Conservation (phyloP, 2,113 vertebrate genomes). For the Apus apus region DNA sequence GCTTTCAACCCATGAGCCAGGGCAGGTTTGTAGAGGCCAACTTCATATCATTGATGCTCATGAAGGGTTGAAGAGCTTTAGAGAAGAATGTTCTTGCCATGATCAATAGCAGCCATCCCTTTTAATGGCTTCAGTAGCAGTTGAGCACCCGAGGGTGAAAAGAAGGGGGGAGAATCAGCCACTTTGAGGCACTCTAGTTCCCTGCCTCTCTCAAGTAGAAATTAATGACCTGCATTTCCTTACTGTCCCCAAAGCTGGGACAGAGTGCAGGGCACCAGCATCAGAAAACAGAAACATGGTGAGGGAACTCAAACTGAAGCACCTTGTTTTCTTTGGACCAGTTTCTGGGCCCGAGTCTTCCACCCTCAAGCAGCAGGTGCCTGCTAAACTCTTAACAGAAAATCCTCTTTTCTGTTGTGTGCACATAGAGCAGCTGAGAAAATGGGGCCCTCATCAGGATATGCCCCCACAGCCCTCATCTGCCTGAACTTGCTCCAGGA, state of each 20-base stretch:
- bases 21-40: not conserved
- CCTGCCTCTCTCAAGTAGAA: not conserved
- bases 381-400: not conserved
- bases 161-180: not conserved
- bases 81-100: not conserved
- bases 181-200: not conserved
- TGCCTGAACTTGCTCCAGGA: not conserved
- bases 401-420: not conserved
- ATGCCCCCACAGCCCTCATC: not conserved
- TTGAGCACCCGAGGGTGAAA: not conserved
- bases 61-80: not conserved
- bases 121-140: not conserved
- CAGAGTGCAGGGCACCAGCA: not conserved
- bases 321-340: not conserved
- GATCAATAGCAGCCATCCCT: not conserved
- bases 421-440: not conserved
- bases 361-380: not conserved
- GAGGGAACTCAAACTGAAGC: not conserved
- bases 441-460: not conserved
- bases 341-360: not conserved
- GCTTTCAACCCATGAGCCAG: fast-evolving
- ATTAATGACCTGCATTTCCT: not conserved
- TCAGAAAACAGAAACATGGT: not conserved
- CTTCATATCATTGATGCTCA: not conserved
- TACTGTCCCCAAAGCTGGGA: not conserved